These are phyloP conservation scores for Circaetus gallicus DNA, from an alignment of 2,113 vertebrate genomes.

Conservation along the genomic window DNA sequence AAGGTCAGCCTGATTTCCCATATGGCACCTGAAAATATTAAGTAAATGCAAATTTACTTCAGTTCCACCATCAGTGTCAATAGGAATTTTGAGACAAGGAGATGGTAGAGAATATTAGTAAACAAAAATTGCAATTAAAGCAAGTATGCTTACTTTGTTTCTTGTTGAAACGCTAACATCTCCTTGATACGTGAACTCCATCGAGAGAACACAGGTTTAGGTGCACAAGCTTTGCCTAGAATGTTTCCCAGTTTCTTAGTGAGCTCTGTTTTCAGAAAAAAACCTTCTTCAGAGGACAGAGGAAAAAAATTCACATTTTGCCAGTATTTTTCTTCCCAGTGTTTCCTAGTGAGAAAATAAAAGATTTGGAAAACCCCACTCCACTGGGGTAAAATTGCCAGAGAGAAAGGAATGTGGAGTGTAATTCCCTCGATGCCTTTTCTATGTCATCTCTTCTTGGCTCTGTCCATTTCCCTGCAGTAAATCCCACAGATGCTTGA, in stretches of 20 bases:
- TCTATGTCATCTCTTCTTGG: neutral
- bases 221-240: neutral
- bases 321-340: neutral
- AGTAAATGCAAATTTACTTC: neutral
- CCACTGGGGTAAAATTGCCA: neutral
- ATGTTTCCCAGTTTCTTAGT: neutral
- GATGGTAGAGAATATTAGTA: neutral
- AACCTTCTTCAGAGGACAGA: neutral
- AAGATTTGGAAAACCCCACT: neutral
- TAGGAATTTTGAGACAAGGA: neutral
- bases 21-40: neutral
- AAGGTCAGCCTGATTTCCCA: neutral
- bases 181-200: neutral
- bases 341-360: neutral
- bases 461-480: neutral
- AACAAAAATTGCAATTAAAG: neutral
- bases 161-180: neutral
- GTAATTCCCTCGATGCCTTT: neutral
- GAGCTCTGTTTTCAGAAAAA: neutral
- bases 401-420: neutral
- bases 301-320: neutral
- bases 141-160: neutral
- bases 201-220: neutral
- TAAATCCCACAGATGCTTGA: neutral
- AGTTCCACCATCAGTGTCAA: neutral